These are phyloP conservation scores for Syngnathoides biaculeatus DNA, from an alignment of 2,113 vertebrate genomes.

Conservation along the genomic window DNA sequence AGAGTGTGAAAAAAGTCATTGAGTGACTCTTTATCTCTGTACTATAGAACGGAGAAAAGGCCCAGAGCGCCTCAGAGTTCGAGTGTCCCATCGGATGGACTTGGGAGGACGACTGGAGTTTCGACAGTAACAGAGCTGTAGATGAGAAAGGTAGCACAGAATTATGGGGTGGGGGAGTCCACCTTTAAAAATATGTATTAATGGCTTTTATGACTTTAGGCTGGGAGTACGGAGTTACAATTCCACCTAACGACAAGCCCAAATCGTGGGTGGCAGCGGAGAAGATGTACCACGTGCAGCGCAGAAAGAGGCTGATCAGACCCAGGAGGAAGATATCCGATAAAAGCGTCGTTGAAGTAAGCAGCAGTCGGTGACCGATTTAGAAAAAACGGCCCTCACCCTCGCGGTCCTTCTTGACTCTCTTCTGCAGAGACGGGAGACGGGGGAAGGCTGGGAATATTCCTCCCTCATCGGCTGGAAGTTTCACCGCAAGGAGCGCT, in stretches of 20 bases:
- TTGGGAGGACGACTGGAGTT: constrained; percentile 89
- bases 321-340: constrained; percentile 80
- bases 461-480: constrained; percentile 96
- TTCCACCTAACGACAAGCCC: constrained; percentile 89
- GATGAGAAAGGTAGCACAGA: constrained; percentile 83
- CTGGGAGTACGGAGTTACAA: constrained; percentile 96
- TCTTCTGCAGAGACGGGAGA: constrained; percentile 53
- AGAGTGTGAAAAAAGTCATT: background rate
- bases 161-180: background rate
- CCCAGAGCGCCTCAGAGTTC: constrained; percentile 75
- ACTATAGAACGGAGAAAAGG: constrained; percentile 89
- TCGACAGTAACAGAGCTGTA: constrained; percentile 89
- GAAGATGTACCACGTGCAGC: constrained; percentile 96
- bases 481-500: constrained; percentile 89
- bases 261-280: constrained; percentile 93
- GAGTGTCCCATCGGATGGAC: constrained; percentile 87
- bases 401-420: background rate
- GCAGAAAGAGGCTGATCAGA: constrained; percentile 83
- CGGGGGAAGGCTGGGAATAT: constrained; percentile 93
- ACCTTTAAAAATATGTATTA: background rate
- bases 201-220: constrained; percentile 63
- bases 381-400: background rate
- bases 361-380: background rate
- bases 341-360: constrained; percentile 66
- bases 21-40: constrained; percentile 11